Base-by-base conservation (phyloP, 2,888 invertebrate species). In the Notocelia uddmanniana region DNA sequence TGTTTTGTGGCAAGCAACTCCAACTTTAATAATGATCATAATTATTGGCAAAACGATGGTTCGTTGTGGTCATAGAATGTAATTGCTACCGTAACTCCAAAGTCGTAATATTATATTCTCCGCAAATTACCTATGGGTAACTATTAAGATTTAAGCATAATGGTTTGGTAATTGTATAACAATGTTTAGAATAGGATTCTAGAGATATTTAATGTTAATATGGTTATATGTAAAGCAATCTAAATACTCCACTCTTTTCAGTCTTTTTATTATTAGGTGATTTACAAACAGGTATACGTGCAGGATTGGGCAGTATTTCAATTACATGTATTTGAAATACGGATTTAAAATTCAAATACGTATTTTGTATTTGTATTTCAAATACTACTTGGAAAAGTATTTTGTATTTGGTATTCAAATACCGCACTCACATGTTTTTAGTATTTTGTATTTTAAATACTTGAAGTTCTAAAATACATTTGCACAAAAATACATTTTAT, bases 1-100 rank as follows among this genome's bases (percentile, higher is more conserved):
- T 74, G 64, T 68, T 80, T 77, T 77, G 75, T 68, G 73, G 77
- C 71, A 69, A 74, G 68, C 74, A 77, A 74, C 59, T 76, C 75
- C 78, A 78, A 77, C 68, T 75, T 37, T 70, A 55, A 67, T 75
- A 75, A 76, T 75, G 74, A 62, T 58, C 58, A 64, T 69, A 74
- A 68, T 74, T 66, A 66, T 66, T 73, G 69, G 26, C 59, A 59
- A 66, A 70, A 73, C 57, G 57, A 60, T 68, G 64, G 52, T 45
- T 68, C 31, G 54, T 37, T 73, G 73, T 66, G 45, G 63, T 66
- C 69, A 54, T 69, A 64, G 52, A 69, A 64, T 52, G 63, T 64
- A 64, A 73, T 69, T 69, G 72, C 68, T 62, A 62, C 68, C 23
- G 67, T 62, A 34, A 48, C 48, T 57, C 45, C 45, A 45, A 23